Evolutionary conservation across 2,888 invertebrate genomes (phyloP).

Genomic region (Drosophila cracens): DNA sequence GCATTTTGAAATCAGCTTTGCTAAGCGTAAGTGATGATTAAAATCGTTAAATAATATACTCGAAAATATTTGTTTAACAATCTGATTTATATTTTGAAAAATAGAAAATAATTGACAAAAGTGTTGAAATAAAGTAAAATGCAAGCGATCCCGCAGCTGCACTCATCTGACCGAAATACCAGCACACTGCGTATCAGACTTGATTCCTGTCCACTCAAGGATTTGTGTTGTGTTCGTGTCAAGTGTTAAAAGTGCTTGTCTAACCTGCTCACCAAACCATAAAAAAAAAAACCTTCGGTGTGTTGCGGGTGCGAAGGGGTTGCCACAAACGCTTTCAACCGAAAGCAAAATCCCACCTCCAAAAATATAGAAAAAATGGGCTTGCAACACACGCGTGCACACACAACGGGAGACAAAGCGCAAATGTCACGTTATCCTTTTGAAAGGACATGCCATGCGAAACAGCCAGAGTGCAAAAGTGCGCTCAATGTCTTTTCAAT

Average conservation of each 20-base stretch:
- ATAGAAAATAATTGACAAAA: background rate
- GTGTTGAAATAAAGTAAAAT: background rate
- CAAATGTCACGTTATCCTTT: conserved; percentile 70
- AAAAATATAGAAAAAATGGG: background rate
- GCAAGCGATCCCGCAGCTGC: background rate
- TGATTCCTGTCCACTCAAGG: conserved; percentile 6
- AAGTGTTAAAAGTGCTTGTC: conserved; percentile 45
- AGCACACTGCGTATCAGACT: conserved; percentile 5
- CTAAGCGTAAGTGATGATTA: background rate
- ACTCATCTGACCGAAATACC: conserved; percentile 17
- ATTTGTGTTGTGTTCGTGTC: conserved; percentile 40
- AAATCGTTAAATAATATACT: too few species aligned
- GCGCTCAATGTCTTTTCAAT: conserved; percentile 72
- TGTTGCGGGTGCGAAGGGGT: background rate
- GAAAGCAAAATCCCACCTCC: background rate
- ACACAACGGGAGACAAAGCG: conserved; percentile 50
- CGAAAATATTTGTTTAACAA: background rate
- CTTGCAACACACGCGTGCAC: conserved; percentile 3
- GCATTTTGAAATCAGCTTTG: background rate
- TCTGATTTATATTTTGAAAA: background rate
- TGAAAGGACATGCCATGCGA: conserved; percentile 46
- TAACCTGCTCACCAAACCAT: conserved; percentile 20
- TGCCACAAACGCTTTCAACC: background rate
- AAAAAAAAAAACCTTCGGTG: background rate
- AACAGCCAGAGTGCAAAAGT: conserved; percentile 42